Evolutionary conservation across 2,888 invertebrate genomes (phyloP).

Genomic region (Microctonus aethiopoides): DNA sequence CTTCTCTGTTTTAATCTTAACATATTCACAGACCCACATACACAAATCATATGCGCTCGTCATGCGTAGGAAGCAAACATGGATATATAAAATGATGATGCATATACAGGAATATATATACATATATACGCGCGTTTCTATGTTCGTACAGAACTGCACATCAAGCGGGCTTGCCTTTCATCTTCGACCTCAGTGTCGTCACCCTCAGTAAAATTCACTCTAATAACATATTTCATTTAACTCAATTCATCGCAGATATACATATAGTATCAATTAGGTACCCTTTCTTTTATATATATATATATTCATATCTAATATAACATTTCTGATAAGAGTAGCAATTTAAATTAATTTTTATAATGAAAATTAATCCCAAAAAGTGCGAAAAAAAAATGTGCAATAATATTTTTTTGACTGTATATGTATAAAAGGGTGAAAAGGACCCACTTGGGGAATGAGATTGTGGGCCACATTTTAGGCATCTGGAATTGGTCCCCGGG

Average conservation of each 20-base stretch:
- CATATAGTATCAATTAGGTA: too few relatives aligned
- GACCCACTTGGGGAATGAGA: not conserved
- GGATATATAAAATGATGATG: conserved; percentile 8
- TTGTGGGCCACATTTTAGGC: not conserved
- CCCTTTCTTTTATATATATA: too few relatives aligned
- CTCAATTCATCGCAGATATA: not conserved
- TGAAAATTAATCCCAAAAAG: too few relatives aligned
- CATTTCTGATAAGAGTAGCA: too few relatives aligned
- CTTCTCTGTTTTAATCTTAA: not conserved
- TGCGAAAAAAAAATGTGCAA: too few relatives aligned
- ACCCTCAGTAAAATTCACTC: not conserved
- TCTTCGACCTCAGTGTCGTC: conserved; percentile 5
- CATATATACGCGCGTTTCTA: not conserved
- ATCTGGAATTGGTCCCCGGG: not conserved
- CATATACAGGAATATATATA: not conserved
- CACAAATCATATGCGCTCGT: conserved; percentile 27
- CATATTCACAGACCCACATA: not conserved
- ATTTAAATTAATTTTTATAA: too few relatives aligned
- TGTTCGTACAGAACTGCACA: not conserved
- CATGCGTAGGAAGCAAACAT: conserved; percentile 18
- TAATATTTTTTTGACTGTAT: too few relatives aligned
- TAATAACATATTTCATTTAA: not conserved
- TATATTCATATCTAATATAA: too few relatives aligned
- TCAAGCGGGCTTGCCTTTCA: not conserved
- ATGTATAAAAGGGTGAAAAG: too few relatives aligned